phyloP scores from a whole-genome alignment of 2,113 vertebrate genomes.

The Vicugna pacos region DNA sequence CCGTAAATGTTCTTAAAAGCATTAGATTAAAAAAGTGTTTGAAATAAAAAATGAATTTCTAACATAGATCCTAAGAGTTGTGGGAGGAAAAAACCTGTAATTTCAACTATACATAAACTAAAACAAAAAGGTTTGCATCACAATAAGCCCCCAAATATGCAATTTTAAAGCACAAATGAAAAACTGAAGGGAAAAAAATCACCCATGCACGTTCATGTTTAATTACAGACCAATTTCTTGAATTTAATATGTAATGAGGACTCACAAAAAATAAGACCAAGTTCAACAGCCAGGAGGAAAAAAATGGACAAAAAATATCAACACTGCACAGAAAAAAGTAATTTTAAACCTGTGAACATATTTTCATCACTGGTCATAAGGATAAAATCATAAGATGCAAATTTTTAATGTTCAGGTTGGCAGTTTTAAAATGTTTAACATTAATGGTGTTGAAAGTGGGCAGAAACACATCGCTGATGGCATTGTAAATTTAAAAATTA shows the following conservation, averaged over 20 bases:
- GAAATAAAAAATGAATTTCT: neutral
- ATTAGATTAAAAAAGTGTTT: neutral
- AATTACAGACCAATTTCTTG: neutral
- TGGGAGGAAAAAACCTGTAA: neutral
- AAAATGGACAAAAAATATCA: neutral
- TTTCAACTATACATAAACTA: neutral
- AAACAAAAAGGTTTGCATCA: neutral
- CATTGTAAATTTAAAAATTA: neutral
- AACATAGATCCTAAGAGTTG: neutral
- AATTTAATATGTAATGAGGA: neutral
- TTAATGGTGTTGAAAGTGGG: neutral
- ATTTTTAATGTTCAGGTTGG: neutral
- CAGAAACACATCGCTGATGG: neutral
- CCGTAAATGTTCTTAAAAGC: neutral
- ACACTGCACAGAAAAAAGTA: neutral
- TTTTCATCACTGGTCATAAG: neutral
- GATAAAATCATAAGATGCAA: neutral
- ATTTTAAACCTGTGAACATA: neutral
- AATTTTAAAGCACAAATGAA: neutral
- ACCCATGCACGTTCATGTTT: neutral
- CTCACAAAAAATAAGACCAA: neutral
- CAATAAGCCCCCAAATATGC: neutral
- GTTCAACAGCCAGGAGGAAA: neutral
- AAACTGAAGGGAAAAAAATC: neutral
- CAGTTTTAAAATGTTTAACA: neutral